These are phyloP conservation scores for Dryas iulia DNA, from an alignment of 1,140 invertebrate genomes.

Conservation along the genomic window DNA sequence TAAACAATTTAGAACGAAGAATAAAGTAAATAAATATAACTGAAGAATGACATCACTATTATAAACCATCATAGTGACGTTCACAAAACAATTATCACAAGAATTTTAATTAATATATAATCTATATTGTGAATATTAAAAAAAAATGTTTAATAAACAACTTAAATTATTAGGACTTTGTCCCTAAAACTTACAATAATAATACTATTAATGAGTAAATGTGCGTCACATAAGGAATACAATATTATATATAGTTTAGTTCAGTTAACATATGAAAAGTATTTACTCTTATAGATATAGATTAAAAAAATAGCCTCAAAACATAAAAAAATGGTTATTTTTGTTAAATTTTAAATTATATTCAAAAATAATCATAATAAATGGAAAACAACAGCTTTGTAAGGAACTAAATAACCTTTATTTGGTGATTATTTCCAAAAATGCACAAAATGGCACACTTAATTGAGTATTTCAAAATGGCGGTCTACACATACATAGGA, in stretches of 20 bases:
- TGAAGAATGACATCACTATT: background rate
- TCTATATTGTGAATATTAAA: background rate
- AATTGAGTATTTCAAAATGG: background rate
- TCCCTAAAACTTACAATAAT: background rate
- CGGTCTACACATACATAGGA: too few relatives aligned
- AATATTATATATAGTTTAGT: background rate
- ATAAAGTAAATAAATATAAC: too few relatives aligned
- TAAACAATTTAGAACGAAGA: background rate
- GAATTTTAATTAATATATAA: background rate
- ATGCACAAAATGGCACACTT: background rate
- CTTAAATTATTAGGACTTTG: constrained; percentile 7
- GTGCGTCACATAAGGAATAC: constrained; percentile 14
- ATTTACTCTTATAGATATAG: too few relatives aligned
- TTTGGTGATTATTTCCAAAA: background rate
- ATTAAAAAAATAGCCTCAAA: too few relatives aligned
- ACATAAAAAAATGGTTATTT: too few relatives aligned
- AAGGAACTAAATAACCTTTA: background rate
- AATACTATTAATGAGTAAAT: background rate
- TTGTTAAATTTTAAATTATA: too few relatives aligned
- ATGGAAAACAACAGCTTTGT: background rate
- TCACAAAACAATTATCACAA: background rate
- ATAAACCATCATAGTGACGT: background rate
- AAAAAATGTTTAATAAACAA: background rate
- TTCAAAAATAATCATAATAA: background rate
- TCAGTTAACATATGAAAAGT: background rate